phyloP scores from a whole-genome alignment of 2,113 vertebrate genomes.

The Dipodomys ordii region DNA sequence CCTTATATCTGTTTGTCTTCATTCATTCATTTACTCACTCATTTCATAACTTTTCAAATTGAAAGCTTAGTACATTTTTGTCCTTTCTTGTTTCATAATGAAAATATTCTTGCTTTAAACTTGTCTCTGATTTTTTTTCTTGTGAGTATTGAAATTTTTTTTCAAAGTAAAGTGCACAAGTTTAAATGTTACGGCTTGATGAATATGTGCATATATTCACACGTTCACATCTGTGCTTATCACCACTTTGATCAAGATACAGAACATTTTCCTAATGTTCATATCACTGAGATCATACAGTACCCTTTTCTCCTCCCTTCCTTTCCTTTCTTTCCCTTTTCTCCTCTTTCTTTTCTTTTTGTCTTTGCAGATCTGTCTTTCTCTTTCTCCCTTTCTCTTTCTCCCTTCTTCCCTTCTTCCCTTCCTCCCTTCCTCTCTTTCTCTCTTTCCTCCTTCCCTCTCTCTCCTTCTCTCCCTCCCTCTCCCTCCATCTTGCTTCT shows the following conservation, averaged over 20 bases:
- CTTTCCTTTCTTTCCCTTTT: too few species aligned
- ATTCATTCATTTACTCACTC: background rate
- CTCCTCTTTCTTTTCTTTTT: too few species aligned
- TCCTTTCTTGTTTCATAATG: constrained; percentile 27
- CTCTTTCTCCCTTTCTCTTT: too few species aligned
- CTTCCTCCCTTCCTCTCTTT: rapidly evolving
- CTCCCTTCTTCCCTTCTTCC: too few species aligned
- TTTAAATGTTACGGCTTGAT: background rate
- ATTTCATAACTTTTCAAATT: constrained; percentile 31
- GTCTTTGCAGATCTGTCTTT: too few species aligned
- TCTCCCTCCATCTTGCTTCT: too few species aligned
- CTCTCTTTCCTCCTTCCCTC: too few species aligned
- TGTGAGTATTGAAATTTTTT: background rate
- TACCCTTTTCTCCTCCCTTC: background rate
- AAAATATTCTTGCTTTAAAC: constrained; percentile 1
- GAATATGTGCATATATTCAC: background rate
- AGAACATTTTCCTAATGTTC: background rate
- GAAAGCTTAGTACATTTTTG: constrained; percentile 47
- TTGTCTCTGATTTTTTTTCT: background rate
- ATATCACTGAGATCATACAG: background rate
- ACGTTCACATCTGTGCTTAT: constrained; percentile 5
- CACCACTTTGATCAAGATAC: background rate
- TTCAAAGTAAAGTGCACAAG: background rate
- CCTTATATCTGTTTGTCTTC: constrained; percentile 14
- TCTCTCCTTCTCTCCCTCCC: too few species aligned